phyloP scores from a whole-genome alignment of 2,797 vertebrate species.

The Malacoraja senta region DNA sequence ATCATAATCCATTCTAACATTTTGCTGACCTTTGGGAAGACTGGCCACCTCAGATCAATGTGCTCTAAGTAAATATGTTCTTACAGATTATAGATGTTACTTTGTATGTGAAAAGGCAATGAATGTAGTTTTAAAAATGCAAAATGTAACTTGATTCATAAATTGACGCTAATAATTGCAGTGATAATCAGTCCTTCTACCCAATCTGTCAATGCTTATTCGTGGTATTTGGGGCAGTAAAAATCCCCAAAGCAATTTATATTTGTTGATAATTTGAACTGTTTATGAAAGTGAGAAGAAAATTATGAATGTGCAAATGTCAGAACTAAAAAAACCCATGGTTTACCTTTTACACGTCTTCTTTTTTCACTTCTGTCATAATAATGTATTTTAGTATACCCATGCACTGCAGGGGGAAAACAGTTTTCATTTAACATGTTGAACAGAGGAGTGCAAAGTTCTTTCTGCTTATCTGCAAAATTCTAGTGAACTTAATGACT shows the following conservation, averaged over 20 bases:
- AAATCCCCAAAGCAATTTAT: too few species aligned
- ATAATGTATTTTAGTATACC: not conserved
- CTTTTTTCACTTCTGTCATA: not conserved
- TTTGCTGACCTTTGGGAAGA: too few species aligned
- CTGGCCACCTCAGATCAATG: too few species aligned
- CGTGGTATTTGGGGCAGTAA: too few species aligned
- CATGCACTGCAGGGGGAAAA: not conserved
- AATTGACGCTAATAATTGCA: not conserved
- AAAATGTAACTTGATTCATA: not conserved
- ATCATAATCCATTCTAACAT: too few species aligned
- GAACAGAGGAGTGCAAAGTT: not conserved
- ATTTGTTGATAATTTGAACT: not conserved
- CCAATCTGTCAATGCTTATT: too few species aligned
- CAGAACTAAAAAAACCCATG: not conserved
- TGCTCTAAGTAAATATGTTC: not conserved
- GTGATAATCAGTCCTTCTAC: too few species aligned
- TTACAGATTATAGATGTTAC: not conserved
- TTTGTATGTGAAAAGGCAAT: not conserved
- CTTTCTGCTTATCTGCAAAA: not conserved
- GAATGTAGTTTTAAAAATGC: not conserved
- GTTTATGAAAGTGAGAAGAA: conserved; percentile 19
- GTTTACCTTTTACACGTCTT: not conserved
- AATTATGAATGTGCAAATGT: not conserved
- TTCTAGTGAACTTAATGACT: not conserved
- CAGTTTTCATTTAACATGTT: not conserved